Percentiles rank a stretch among this genome's conserved stretches.
Conservation (phyloP, 2,797 vertebrate genomes). For the Oryzias sinensis region DNA sequence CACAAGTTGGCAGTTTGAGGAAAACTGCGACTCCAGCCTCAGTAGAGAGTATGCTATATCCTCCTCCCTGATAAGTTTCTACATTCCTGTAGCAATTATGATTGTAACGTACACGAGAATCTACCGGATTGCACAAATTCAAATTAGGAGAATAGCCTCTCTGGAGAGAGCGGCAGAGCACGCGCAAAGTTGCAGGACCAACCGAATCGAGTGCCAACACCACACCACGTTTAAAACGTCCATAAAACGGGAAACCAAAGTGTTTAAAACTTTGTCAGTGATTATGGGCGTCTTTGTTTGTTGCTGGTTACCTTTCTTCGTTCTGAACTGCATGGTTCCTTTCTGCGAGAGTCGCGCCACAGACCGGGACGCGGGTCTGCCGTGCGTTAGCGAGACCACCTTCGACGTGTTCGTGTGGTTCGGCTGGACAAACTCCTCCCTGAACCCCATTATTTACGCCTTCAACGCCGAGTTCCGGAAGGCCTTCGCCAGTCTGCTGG, state of each 20-base stretch:
- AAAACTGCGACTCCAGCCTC: constrained; percentile 90
- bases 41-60: constrained; percentile 93
- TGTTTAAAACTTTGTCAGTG: constrained; percentile 91
- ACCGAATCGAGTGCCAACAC: constrained; percentile 77
- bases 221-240: constrained; percentile 83
- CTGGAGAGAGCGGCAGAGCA: constrained; percentile 91
- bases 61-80: constrained; percentile 95
- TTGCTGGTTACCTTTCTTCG: constrained; percentile 95
- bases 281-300: constrained; percentile 97
- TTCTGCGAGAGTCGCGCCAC: constrained; percentile 82
- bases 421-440: constrained; percentile 94
- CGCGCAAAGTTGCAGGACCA: constrained; percentile 85
- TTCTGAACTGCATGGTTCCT: constrained; percentile 93
- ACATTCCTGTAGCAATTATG: constrained; percentile 95
- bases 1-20: constrained; percentile 26
- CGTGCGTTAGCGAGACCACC: constrained; percentile 92
- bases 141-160: constrained; percentile 88
- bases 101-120: constrained; percentile 93
- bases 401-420: constrained; percentile 97
- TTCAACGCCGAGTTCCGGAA: constrained; percentile 94
- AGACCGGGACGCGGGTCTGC: constrained; percentile 74
- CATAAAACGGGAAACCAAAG: constrained; percentile 91
- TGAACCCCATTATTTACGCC: constrained; percentile 95
- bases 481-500: constrained; percentile 89
- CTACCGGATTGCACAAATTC: constrained; percentile 91